phyloP scores from a whole-genome alignment of 2,797 vertebrate genomes.

The Crocodylus rhombifer region DNA sequence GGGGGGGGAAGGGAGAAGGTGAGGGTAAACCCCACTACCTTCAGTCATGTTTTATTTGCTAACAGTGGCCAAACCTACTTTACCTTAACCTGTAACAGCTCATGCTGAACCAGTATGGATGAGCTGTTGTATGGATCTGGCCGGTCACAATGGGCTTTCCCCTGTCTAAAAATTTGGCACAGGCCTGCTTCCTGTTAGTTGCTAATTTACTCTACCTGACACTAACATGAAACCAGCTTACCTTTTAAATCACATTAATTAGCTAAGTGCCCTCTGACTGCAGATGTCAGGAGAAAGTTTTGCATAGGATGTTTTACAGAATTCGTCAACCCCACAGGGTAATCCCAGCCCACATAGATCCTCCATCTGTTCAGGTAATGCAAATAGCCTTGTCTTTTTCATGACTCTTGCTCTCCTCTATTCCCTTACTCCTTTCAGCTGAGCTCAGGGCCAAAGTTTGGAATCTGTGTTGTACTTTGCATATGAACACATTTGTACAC shows the following conservation, averaged over 20 bases:
- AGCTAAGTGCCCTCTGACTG: not conserved
- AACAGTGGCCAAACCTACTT: not conserved
- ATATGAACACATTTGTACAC: not conserved
- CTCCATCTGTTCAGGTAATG: no score
- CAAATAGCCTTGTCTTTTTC: not conserved
- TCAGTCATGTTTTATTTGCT: not conserved
- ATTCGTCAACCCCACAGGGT: not conserved
- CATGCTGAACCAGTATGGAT: not conserved
- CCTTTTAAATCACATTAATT: not conserved
- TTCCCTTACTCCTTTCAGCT: not conserved
- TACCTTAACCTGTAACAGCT: not conserved
- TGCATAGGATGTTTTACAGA: not conserved
- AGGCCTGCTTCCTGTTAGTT: not conserved
- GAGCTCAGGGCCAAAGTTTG: no score
- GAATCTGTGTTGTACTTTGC: not conserved
- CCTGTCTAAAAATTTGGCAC: not conserved
- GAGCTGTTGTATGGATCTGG: not conserved
- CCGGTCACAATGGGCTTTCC: not conserved
- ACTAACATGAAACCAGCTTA: not conserved
- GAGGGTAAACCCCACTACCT: not conserved
- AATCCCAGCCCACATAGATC: not conserved
- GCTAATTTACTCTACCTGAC: not conserved
- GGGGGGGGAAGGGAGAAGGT: no score
- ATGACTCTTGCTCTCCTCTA: not conserved
- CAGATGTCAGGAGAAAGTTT: no score